Evolutionary conservation across 2,888 invertebrate genomes (phyloP), one percentile per base, ranked within the genome.

Genomic region (Pristionchus entomophagus): DNA sequence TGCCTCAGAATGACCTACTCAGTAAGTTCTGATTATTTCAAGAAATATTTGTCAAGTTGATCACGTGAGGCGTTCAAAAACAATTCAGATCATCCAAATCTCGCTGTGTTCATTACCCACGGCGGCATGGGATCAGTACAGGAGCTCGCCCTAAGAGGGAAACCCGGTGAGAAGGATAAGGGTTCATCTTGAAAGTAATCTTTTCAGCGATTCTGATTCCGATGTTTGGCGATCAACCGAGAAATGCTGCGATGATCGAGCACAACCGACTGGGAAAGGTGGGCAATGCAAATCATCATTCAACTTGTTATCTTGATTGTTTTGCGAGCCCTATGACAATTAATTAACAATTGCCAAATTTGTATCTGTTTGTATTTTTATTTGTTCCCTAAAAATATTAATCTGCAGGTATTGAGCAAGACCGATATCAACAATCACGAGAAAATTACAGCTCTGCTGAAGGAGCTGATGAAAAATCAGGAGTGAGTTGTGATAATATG

Each of bases 1-100:
- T 78, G 78, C 78, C 78, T 5, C 78, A 78, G 32, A 78, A 78
- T 35, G 78, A 78, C 51, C 26, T 78, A 26, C 32, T 77, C 14
- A 22, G 77, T 77, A n/a, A 22, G 77, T 22, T 14, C 26, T n/a
- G 29, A 8, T 14, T 26, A 19, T 6, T 4, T 5, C 56, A 26
- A n/a, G n/a, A 26, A 59, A 26, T 6, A 14, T 10, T 45, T 45
- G 6, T 45, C 45, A 14, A 10, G 14, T 45, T 45, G 45, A 14
- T 10, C 6, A 45, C 14, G 14, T 45, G 14, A 45, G 8, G 14
- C 45, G 14, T 45, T 10, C 5, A 59, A 26, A 26, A 10, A 59
- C 0, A 26, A 26, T 62, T 32, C 29, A 62, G 62, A 62, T 19
- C 62, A 62, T 32, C 62, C 62, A 12, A 62, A 62, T 17, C 62